These are phyloP conservation scores for Arctopsyche grandis DNA, from an alignment of 1,140 invertebrate species.

Conservation along the genomic window DNA sequence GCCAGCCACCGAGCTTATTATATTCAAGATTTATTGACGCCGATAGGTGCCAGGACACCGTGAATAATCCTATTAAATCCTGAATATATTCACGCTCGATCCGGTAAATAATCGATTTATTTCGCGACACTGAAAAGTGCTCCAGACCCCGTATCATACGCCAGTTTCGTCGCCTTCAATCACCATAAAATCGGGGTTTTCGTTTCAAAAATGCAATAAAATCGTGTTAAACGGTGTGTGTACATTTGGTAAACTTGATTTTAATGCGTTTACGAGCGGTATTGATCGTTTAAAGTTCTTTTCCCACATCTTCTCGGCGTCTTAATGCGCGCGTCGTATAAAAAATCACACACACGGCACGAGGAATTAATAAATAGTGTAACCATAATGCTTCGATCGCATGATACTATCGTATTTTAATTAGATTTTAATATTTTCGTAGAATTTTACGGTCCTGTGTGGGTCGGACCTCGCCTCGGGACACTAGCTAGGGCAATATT, in stretches of 20 bases:
- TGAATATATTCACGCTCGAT: not conserved
- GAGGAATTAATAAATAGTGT: constrained; percentile 42
- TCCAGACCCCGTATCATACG: not conserved
- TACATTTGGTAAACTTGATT: too few relatives aligned
- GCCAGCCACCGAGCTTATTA: constrained; percentile 45
- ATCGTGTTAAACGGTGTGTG: not conserved
- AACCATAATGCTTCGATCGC: constrained; percentile 50
- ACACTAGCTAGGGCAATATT: constrained; percentile 41
- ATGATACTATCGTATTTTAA: constrained; percentile 49
- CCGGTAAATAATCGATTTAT: not conserved
- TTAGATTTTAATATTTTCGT: constrained; percentile 53
- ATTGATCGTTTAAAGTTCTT: constrained; percentile 39
- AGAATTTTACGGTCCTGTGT: constrained; percentile 45
- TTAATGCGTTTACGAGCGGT: not conserved
- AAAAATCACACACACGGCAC: constrained; percentile 2
- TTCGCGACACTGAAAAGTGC: not conserved
- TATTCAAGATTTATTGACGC: constrained; percentile 54
- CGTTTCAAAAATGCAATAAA: not conserved
- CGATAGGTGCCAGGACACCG: constrained; percentile 40
- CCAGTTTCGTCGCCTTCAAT: too few relatives aligned
- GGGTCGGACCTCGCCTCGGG: constrained; percentile 33
- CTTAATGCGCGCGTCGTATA: not conserved
- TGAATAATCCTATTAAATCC: constrained; percentile 35
- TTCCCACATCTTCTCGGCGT: constrained; percentile 15
- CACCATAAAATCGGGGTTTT: too few relatives aligned